Base-by-base conservation (phyloP, 1,140 invertebrate genomes). In the Chelonus insularis region DNA sequence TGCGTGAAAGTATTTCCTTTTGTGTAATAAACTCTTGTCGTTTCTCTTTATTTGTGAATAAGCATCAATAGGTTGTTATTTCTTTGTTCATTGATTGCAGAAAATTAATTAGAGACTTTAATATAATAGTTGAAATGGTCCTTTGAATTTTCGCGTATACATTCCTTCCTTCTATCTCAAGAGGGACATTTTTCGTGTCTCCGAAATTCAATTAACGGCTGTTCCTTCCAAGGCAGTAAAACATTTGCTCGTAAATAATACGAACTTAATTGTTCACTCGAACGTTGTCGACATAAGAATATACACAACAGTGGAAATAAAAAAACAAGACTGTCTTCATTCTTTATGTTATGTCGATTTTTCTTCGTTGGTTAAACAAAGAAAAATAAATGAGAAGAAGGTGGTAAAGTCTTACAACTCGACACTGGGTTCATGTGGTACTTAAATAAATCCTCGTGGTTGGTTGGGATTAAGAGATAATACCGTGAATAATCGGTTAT, bases 121-220 rank as follows among this genome's bases (percentile, higher is more conserved):
- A 7, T 29, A 29, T 29, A 29, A 29, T 29, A 29, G 25, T 29
- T 29, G 25, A 29, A 29, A 29, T 29, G 25, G 25, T 29, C 7
- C 25, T 29, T 29, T 29, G 25, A 29, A 29, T 29, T 29, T 29
- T 29, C 25, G 7, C 25, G 25, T 39, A 14, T 12, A 39, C n/a
- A 16, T 12, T 9, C 5, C 4, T 61, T 50, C 56, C 47, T 48
- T 45, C 50, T 51, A 48, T 62, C 11, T 56, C 20, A 12, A 11
- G 16, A 18, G 52, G 20, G 16, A 43, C 37, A 18, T n/a, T 37
- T 23, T 58, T 37, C 54, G 36, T 43, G 41, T 20, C 62, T 71
- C 59, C 60, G 63, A 65, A 72, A 71, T 68, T 71, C 66, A 68
- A 71, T 73, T 73, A 71, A 60, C 59, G 48, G 57, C 50, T 60